Conservation (phyloP, 2,797 vertebrate species). For the Crax fasciolata region DNA sequence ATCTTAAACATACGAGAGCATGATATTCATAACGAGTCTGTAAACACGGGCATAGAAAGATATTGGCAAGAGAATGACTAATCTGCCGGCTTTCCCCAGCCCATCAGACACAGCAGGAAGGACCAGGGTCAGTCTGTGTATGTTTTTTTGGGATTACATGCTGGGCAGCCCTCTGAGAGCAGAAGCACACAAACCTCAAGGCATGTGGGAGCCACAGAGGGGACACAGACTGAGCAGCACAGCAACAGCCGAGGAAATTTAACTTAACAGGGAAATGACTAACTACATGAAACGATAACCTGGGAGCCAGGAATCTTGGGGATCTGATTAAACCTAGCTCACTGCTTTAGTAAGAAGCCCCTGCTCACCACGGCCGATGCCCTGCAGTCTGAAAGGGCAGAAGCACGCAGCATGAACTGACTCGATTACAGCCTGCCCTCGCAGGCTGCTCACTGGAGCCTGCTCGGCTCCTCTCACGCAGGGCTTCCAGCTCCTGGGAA, state of each 20-base stretch:
- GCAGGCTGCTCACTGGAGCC: background rate
- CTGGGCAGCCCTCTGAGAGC: background rate
- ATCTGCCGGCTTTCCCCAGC: background rate
- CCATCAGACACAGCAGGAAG: background rate
- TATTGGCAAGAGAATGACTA: background rate
- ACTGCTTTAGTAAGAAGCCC: constrained; percentile 6
- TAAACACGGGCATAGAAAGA: background rate
- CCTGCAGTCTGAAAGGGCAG: background rate
- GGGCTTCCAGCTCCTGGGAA: background rate
- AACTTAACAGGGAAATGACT: background rate
- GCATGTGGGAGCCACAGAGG: too few relatives aligned
- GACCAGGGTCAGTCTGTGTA: background rate
- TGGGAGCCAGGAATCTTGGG: background rate
- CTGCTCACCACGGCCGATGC: constrained; percentile 3
- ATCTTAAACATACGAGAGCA: background rate
- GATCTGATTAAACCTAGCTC: constrained; percentile 27
- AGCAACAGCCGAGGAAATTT: background rate
- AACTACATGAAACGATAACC: background rate
- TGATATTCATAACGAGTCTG: background rate
- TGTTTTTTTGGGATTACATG: background rate
- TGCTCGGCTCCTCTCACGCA: background rate
- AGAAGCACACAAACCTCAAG: background rate
- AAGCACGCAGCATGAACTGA: constrained; percentile 41
- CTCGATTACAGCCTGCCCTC: background rate
- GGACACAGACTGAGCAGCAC: background rate